These are phyloP conservation scores for Trichonephila inaurata DNA, from an alignment of 1,140 invertebrate species.

Conservation along the genomic window DNA sequence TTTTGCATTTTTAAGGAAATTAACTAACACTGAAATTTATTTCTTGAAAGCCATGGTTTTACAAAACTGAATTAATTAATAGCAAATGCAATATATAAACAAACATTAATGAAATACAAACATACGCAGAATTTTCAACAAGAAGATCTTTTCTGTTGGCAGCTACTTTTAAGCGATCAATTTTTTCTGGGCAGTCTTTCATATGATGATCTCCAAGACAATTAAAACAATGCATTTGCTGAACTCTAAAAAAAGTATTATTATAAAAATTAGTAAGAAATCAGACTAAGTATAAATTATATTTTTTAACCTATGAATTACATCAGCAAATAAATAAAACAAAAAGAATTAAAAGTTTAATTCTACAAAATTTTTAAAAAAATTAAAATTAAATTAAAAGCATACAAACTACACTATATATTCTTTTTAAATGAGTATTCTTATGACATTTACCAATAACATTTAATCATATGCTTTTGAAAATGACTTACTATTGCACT, in stretches of 20 bases:
- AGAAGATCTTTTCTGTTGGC: slow-evolving; percentile 64
- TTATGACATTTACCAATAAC: too few species aligned
- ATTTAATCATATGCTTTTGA: too few species aligned
- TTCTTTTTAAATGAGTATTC: too few species aligned
- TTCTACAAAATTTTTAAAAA: too few species aligned
- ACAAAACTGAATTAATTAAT: too few species aligned
- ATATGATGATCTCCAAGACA: slow-evolving; percentile 73
- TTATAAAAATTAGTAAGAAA: slow-evolving; percentile 4
- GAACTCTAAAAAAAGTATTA: slow-evolving; percentile 25
- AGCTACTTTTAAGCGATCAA: slow-evolving; percentile 47
- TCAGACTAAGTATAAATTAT: neutral
- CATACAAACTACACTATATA: too few species aligned
- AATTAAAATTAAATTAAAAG: too few species aligned
- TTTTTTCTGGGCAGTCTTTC: slow-evolving; percentile 62
- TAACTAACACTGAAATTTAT: too few species aligned
- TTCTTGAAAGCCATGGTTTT: too few species aligned
- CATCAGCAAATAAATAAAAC: neutral
- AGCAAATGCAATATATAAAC: neutral
- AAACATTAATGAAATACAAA: neutral
- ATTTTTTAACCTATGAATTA: neutral
- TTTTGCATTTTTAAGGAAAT: too few species aligned
- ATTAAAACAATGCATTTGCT: slow-evolving; percentile 72
- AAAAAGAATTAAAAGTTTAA: too few species aligned
- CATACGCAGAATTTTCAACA: slow-evolving; percentile 27
- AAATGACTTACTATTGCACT: too few species aligned